Conservation (phyloP, 2,888 invertebrate genomes). For the Drosophila subquinaria region DNA sequence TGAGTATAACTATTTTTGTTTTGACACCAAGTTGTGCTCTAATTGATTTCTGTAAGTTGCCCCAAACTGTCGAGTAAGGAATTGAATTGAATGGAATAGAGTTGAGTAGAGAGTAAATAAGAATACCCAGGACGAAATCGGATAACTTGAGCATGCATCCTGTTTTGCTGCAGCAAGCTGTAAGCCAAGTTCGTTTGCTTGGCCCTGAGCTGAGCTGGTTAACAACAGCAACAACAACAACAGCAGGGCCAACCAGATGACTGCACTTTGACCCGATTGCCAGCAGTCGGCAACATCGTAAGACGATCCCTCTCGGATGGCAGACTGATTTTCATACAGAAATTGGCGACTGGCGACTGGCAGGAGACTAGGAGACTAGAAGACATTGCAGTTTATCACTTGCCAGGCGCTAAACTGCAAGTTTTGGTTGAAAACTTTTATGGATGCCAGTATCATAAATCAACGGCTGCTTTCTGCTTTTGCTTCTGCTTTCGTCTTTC, state of each 20-base stretch:
- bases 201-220: constrained; percentile 18
- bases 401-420: constrained; percentile 72
- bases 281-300: background rate
- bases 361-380: constrained; percentile 8
- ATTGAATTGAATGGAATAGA: constrained; percentile 10
- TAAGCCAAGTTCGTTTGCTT: constrained; percentile 24
- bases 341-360: background rate
- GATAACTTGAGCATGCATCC: constrained; percentile 42
- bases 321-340: constrained; percentile 15
- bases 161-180: constrained; percentile 19
- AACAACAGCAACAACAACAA: too few relatives aligned
- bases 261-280: constrained; percentile 21
- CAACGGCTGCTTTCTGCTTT: constrained; percentile 43
- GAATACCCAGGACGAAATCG: constrained; percentile 36
- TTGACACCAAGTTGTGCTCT: constrained; percentile 27
- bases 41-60: constrained; percentile 44
- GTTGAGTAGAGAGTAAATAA: constrained; percentile 9
- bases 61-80: constrained; percentile 14
- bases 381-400: constrained; percentile 66
- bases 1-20: constrained; percentile 12
- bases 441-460: constrained; percentile 66
- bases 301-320: constrained; percentile 32
- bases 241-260: background rate
- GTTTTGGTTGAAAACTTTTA: constrained; percentile 66
- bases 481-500: too few relatives aligned